Base-by-base conservation (phyloP, 2,797 vertebrate genomes). In the Macropus fuliginosus region DNA sequence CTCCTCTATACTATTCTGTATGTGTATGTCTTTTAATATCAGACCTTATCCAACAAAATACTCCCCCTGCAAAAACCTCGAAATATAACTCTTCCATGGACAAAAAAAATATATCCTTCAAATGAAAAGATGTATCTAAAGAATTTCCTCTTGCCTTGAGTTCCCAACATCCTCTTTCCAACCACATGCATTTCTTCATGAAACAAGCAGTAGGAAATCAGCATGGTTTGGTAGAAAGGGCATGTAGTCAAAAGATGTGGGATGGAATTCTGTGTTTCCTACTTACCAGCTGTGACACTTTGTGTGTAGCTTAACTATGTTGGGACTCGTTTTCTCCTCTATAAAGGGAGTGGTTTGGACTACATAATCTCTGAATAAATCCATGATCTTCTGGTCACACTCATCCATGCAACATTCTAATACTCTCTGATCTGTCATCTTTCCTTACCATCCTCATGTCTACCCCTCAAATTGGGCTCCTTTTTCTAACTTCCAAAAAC, bases 1-100 rank as follows among this genome's bases (percentile, higher is more conserved):
- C 56, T 92, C 56, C 96, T 81, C 12, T 66, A 95, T 96, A 98
- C 91, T 34, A 55, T 6, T 57, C 74, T 90, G 54, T 91, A 96
- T 0, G 46, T 0, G 0, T 81, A 14, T 54, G 50, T 93, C 54
- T 94, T 6, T 3, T 93, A 91, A 81, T 93, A 50, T 87, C 0
- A 92, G 96, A 96, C 95, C 14, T 81, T 46, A 92, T n/a, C 28
- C 28, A 27, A 92, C 27, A 66, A 9, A 29, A 81, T 0, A 93
- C 93, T 96, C 93, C 50, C 54, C n/a, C 74, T 31, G 74, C 18
- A 46, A 46, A 1, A 28, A 40, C 16, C 91, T 55, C 94, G 90
- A 90, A 90, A 92, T 18, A 95, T 62, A 24, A 66, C 55, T 92
- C 5, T n/a, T 97, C 92, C 55, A 56, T 91, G 27, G 91, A 56